Evolutionary conservation across 2,113 vertebrate species (phyloP), one percentile per base, ranked within the genome.

Genomic region (Ailurus styani): DNA sequence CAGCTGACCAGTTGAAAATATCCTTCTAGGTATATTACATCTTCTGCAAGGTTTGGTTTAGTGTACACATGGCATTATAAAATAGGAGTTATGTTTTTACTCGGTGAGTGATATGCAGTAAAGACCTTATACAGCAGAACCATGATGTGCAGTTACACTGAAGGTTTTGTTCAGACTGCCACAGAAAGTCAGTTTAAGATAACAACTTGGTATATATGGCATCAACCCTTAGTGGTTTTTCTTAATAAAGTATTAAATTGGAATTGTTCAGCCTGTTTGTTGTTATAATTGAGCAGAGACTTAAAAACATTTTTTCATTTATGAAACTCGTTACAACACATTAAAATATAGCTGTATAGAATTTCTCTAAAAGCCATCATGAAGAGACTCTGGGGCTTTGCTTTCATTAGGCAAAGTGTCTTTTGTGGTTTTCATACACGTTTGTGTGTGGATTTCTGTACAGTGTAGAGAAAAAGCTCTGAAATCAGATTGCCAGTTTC

Each of bases 221-320:
- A 93, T 77, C 15, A 95, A 94, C 8, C 34, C 25, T 72, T 72
- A 82, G 93, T 42, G 9, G 54, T 68, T 78, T 96, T 94, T 95
- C 82, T 91, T 91, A 90, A 70, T 91, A 93, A 96, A 91, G 50
- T 87, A 87, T 91, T 95, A 91, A 89, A 84, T 73, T 95, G 42
- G 92, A 96, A 91, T 87, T 31, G 10, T 97, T 95, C 96, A 54
- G 54, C 14, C 34, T 83, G 7, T 79, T 78, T 83, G 9, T 79
- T 94, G 66, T 73, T 96, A 72, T 79, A 97, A 95, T 79, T 96
- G 37, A 96, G 34, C 42, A 85, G 60, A 96, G 95, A 96, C 45
- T 88, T 81, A 84, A 90, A 91, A 83, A 17, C 18, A 50, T 50
- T 95, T 96, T 96, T 97, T 96, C 62, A 87, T 75, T 97, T 90